Evolutionary conservation across 2,888 invertebrate genomes (phyloP).

Genomic region (Nasonia oneida): DNA sequence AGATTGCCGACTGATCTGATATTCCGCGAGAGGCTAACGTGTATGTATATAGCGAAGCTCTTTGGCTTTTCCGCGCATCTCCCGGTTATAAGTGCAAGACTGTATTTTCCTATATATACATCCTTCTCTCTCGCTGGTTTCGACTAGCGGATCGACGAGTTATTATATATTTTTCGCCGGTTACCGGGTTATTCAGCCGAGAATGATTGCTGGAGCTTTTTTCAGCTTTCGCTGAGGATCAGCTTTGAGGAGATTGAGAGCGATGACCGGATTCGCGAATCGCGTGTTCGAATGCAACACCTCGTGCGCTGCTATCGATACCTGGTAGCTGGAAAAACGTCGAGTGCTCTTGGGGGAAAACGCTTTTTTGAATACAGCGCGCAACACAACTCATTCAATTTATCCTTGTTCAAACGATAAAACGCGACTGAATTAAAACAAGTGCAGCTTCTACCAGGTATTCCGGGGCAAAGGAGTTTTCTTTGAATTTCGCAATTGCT

Average conservation of each 20-base stretch:
- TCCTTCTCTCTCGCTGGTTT: background rate
- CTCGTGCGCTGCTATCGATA: no score
- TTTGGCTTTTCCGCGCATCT: background rate
- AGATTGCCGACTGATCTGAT: slow-evolving; percentile 52
- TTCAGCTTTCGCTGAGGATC: no score
- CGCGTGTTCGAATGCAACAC: background rate
- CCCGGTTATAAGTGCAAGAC: background rate
- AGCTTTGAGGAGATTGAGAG: background rate
- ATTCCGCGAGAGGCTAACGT: background rate
- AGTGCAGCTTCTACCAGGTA: no score
- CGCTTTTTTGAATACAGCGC: no score
- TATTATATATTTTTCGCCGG: background rate
- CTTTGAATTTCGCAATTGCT: no score
- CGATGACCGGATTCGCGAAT: background rate
- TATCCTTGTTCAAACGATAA: no score
- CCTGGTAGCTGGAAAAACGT: no score
- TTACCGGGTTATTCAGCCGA: background rate
- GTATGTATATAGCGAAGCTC: background rate
- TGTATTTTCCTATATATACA: no score
- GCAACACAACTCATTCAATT: no score
- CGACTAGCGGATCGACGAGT: background rate
- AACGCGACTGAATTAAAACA: no score
- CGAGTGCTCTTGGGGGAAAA: no score
- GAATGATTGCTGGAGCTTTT: background rate
- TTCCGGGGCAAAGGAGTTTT: no score